A percentile compares a stretch with the other conserved stretches of the same genome.
phyloP scores from a whole-genome alignment of 2,888 invertebrate genomes.

The Aleiodes testaceus region DNA sequence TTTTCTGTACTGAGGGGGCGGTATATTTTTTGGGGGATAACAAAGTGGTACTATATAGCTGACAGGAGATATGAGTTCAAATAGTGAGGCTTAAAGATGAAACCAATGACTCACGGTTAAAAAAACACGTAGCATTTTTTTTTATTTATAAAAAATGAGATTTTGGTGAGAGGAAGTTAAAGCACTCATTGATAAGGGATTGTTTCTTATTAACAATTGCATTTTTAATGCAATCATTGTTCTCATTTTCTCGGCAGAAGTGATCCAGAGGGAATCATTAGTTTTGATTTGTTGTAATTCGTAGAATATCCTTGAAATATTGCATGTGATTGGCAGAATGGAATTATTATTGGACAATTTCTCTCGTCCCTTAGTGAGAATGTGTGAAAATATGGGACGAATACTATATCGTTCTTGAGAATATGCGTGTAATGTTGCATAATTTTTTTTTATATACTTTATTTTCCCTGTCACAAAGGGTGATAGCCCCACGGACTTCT shows the following conservation, averaged over 20 bases:
- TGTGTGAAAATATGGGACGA: neutral
- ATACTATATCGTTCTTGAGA: neutral
- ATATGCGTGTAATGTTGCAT: conserved; percentile 17
- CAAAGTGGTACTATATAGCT: conserved; percentile 25
- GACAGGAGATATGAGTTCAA: conserved; percentile 9
- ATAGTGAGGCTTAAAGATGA: conserved; percentile 1
- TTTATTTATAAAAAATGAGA: conserved; percentile 51
- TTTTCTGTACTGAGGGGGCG: conserved; percentile 12
- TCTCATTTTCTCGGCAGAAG: neutral
- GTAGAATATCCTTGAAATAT: too few relatives aligned
- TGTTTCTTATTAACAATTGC: neutral
- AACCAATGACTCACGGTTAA: conserved; percentile 53
- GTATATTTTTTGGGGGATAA: conserved; percentile 25
- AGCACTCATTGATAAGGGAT: conserved; percentile 5
- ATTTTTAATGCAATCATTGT: conserved; percentile 9
- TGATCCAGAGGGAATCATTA: too few relatives aligned
- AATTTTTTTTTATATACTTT: neutral
- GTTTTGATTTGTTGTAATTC: too few relatives aligned
- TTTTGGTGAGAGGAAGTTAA: conserved; percentile 20
- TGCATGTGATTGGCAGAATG: too few relatives aligned
- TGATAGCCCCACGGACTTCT: conserved; percentile 2
- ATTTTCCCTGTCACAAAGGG: neutral
- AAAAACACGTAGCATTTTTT: conserved; percentile 42
- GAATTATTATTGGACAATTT: neutral
- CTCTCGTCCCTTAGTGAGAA: neutral